A percentile compares a stretch with the other conserved stretches of the same genome.
These are phyloP conservation scores for Odontomyia ornata DNA, from an alignment of 2,888 invertebrate genomes.

Conservation along the genomic window DNA sequence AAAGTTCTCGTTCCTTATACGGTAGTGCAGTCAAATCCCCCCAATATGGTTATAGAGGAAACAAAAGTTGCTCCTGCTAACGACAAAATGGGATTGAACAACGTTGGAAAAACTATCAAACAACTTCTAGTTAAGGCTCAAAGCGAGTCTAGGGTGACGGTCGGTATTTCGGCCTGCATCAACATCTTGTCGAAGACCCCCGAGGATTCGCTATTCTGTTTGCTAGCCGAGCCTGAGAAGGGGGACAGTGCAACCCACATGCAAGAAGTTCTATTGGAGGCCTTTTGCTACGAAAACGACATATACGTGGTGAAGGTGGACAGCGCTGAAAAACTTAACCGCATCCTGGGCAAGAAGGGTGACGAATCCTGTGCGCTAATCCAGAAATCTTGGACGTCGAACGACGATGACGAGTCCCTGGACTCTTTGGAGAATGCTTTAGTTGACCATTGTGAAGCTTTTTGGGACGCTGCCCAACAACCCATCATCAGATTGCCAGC, in stretches of 20 bases:
- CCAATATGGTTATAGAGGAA: constrained; percentile 53
- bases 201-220: constrained; percentile 73
- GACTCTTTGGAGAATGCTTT: constrained; percentile 71
- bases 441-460: constrained; percentile 74
- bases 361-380: constrained; percentile 65
- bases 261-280: constrained; percentile 79
- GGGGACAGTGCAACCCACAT: constrained; percentile 81
- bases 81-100: constrained; percentile 55
- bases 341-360: constrained; percentile 67
- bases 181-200: constrained; percentile 61
- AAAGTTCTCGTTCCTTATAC: constrained; percentile 48
- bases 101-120: constrained; percentile 60
- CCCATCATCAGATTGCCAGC: constrained; percentile 74
- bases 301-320: constrained; percentile 78
- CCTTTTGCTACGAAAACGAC: constrained; percentile 81
- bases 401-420: constrained; percentile 67
- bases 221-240: constrained; percentile 73
- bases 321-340: constrained; percentile 65
- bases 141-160: constrained; percentile 61
- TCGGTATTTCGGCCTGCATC: constrained; percentile 62
- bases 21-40: constrained; percentile 43
- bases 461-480: constrained; percentile 70
- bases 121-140: constrained; percentile 61
- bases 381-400: constrained; percentile 63
- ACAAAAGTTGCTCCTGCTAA: constrained; percentile 18